phyloP scores from a whole-genome alignment of 1,140 invertebrate genomes.

The Reticulitermes speratus region DNA sequence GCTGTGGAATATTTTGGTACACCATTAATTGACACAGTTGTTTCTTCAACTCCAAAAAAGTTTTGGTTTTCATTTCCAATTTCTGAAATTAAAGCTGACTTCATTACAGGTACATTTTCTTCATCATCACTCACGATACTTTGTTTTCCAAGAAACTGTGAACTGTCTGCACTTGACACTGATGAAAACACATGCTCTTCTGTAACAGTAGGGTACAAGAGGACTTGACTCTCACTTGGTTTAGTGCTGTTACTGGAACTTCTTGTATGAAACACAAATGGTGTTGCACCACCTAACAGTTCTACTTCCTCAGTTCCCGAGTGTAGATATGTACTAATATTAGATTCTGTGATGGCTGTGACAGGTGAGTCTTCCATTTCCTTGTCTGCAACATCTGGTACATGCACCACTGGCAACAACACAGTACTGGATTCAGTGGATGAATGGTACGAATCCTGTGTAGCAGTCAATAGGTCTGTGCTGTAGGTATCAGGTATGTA shows the following conservation, averaged over 20 bases:
- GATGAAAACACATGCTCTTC: neutral
- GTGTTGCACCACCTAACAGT: neutral
- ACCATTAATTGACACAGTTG: conserved; percentile 5
- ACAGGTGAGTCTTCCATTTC: neutral
- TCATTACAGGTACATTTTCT: neutral
- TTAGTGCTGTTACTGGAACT: neutral
- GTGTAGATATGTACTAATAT: neutral
- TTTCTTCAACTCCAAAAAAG: neutral
- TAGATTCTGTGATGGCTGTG: neutral
- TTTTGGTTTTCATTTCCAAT: neutral
- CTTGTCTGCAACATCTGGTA: too few species aligned
- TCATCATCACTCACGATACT: neutral
- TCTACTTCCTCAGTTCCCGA: neutral
- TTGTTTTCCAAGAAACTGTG: neutral
- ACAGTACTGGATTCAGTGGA: neutral
- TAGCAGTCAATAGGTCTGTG: neutral
- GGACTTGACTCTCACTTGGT: neutral
- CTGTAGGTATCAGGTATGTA: neutral
- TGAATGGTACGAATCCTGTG: neutral
- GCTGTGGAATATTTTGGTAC: neutral
- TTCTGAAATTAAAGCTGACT: neutral
- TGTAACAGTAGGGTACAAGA: neutral
- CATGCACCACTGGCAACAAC: neutral
- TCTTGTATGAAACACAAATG: neutral
- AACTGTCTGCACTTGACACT: neutral